Percentiles rank a stretch among this genome's conserved stretches.
Evolutionary conservation across 2,797 vertebrate species (phyloP).

Genomic region (Anguilla anguilla): DNA sequence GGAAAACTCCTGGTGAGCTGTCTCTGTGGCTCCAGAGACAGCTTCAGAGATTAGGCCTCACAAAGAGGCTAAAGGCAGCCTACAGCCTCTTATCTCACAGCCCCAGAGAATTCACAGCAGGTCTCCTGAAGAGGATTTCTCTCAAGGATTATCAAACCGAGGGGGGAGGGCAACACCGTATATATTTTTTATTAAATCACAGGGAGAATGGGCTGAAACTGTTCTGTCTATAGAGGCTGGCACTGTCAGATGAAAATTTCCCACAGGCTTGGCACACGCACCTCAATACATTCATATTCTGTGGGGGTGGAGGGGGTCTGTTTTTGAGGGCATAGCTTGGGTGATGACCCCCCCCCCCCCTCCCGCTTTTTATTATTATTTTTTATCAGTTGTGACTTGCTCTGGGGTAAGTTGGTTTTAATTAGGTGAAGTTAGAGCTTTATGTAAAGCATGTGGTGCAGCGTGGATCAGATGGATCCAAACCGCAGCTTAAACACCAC

Average conservation of each 20-base stretch:
- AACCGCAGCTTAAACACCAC: not conserved
- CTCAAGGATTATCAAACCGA: not conserved
- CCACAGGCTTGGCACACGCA: not conserved
- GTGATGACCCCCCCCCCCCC: not conserved
- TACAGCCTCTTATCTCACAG: constrained; percentile 42
- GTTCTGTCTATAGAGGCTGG: not conserved
- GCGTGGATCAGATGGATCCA: not conserved
- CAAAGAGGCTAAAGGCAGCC: constrained; percentile 31
- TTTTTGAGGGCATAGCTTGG: not conserved
- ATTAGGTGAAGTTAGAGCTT: not conserved
- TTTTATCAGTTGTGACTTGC: not conserved
- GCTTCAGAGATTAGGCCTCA: constrained; percentile 41
- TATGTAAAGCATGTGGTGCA: not conserved
- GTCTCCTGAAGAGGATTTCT: constrained; percentile 17
- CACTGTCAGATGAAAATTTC: not conserved
- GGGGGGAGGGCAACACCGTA: not conserved
- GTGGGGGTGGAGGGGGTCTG: not conserved
- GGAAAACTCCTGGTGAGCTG: constrained; percentile 17
- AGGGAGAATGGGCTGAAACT: not conserved
- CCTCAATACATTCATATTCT: not conserved
- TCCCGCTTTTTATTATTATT: not conserved
- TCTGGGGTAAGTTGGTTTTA: not conserved
- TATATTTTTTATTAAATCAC: not conserved
- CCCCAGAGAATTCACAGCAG: constrained; percentile 35
- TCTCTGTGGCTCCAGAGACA: constrained; percentile 37